These are phyloP conservation scores for Nudaria mundana DNA, from an alignment of 2,888 invertebrate genomes.

Conservation along the genomic window DNA sequence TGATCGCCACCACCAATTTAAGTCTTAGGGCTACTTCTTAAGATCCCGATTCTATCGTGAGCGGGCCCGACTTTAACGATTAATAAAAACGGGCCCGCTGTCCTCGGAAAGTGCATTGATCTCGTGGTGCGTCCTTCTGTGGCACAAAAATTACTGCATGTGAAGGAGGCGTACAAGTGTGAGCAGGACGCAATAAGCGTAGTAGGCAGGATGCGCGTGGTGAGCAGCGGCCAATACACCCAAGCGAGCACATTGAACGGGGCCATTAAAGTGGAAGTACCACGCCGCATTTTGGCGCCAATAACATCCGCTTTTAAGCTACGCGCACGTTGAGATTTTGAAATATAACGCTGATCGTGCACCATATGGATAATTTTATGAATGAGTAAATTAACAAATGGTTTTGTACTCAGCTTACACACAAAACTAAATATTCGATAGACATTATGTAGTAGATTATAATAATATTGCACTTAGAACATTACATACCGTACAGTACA, in stretches of 20 bases:
- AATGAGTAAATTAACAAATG: too few species aligned
- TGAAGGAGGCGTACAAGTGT: constrained; percentile 59
- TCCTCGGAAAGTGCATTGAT: constrained; percentile 81
- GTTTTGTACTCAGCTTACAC: too few species aligned
- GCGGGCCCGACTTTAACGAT: constrained; percentile 51
- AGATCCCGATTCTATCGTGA: constrained; percentile 56
- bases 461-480: too few species aligned
- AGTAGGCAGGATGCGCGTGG: constrained; percentile 78
- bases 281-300: constrained; percentile 76
- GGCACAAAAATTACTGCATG: constrained; percentile 77
- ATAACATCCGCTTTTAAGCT: constrained; percentile 37
- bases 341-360: neutral
- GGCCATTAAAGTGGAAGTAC: constrained; percentile 68
- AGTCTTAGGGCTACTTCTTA: constrained; percentile 53
- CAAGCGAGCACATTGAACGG: constrained; percentile 77
- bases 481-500: too few species aligned
- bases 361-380: too few species aligned
- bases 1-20: constrained; percentile 40
- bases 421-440: too few species aligned
- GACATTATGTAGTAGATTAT: too few species aligned
- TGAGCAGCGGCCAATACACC: constrained; percentile 77
- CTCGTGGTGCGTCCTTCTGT: constrained; percentile 75
- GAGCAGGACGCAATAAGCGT: constrained; percentile 65
- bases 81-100: constrained; percentile 73
- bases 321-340: constrained; percentile 7